Evolutionary conservation across 2,113 vertebrate species (phyloP), one percentile per base, ranked within the genome.

Genomic region (Larimichthys polyactis): DNA sequence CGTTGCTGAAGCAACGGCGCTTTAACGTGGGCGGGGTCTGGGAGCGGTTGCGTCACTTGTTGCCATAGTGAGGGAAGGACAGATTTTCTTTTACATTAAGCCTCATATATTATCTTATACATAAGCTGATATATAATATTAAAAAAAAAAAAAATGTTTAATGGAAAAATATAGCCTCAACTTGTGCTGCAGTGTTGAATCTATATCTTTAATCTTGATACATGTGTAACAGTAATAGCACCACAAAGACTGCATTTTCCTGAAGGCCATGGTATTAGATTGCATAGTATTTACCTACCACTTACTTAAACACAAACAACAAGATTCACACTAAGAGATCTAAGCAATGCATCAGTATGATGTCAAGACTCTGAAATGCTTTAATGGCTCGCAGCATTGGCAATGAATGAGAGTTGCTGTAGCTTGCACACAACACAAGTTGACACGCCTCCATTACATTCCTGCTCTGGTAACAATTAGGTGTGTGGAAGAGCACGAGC

Each of bases 1-100:
- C 58, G 94, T 94, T 93, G 88, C 95, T 84, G n/a, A 71, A 6
- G 94, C 79, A 82, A 93, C 83, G 27, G 29, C 10, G 5, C 43
- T 12, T 9, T n/a, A 20, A 67, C 3, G 60, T 49, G 63, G 86
- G 74, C 51, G 76, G 15, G 55, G 79, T 24, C 59, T 69, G 20
- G 43, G 43, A 20, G 32, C 49, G 9, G 62, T 11, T 15, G n/a
- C 49, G 1, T 78, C 57, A 70, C 32, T 16, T 60, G 70, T 63
- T 71, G 4, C 66, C 48, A 54, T 29, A 0, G 55, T 3, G 54
- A 68, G 16, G 20, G 40, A 15, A 2, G 44, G 5, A 6, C 24
- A 22, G 11, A 29, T 62, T 22, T 51, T 11, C 10, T 19, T 60
- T 20, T 12, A 51, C 12, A 22, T 11, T 11, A 20, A 44, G 5